A percentile compares a stretch with the other conserved stretches of the same genome.
Evolutionary conservation across 1,140 invertebrate species (phyloP).

Genomic region (Lordiphosa clarofinis): DNA sequence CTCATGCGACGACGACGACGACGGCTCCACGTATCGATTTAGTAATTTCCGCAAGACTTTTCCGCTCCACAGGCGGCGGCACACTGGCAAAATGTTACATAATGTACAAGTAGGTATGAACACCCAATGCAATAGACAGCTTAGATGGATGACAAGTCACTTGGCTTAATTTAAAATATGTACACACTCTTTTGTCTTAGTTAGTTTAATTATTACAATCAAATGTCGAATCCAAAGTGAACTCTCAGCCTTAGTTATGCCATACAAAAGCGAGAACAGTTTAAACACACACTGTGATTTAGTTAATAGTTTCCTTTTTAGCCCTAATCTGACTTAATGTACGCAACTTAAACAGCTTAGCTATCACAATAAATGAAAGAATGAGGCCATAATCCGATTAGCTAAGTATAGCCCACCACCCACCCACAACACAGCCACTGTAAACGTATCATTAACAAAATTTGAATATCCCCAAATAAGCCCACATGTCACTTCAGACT

Average conservation of each 20-base stretch:
- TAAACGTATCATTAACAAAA: constrained; percentile 12
- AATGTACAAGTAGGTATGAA: constrained; percentile 10
- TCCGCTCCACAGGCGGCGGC: constrained; percentile 33
- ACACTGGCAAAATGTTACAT: constrained; percentile 32
- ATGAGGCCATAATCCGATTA: no score
- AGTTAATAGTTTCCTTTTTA: constrained; percentile 39
- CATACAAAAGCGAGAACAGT: constrained; percentile 32
- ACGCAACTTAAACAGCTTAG: no score
- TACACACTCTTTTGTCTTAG: background rate
- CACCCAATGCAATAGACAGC: constrained; percentile 32
- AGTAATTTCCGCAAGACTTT: constrained; percentile 56
- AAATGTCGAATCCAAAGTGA: constrained; percentile 1
- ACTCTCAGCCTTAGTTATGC: constrained; percentile 24
- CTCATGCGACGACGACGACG: constrained; percentile 26
- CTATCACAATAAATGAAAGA: no score
- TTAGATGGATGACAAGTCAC: constrained; percentile 47
- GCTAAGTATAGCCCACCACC: no score
- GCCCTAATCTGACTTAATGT: constrained; percentile 6
- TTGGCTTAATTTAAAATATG: constrained; percentile 2
- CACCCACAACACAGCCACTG: background rate
- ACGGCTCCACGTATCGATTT: constrained; percentile 53
- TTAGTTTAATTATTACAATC: constrained; percentile 3
- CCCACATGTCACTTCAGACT: constrained; percentile 11
- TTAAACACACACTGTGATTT: constrained; percentile 44
- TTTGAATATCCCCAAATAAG: constrained; percentile 8